phyloP scores from a whole-genome alignment of 1,140 invertebrate species.

The Archivesica marissinica region DNA sequence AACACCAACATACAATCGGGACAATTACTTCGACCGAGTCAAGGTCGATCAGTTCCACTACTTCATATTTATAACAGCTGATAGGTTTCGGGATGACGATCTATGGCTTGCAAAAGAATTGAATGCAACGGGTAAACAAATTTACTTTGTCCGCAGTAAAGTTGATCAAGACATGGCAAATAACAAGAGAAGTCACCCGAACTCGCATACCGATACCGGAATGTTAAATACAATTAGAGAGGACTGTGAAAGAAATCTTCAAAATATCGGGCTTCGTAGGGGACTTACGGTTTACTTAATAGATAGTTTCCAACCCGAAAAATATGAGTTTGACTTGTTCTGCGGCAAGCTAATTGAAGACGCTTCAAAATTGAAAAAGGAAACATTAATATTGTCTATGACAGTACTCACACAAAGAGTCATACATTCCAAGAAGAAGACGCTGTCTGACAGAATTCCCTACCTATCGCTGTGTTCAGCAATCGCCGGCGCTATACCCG shows the following conservation, averaged over 20 bases:
- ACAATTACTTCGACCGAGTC: not conserved
- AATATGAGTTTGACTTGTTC: slow-evolving; percentile 20
- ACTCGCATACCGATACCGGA: not conserved
- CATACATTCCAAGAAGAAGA: not conserved
- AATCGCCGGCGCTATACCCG: not conserved
- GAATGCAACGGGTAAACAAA: not conserved
- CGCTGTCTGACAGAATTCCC: not conserved
- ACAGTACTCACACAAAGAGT: not conserved
- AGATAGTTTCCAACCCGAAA: not conserved
- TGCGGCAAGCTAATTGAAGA: not conserved
- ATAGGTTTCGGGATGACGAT: slow-evolving; percentile 12
- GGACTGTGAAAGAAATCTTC: not conserved
- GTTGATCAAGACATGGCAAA: not conserved
- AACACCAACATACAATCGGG: not conserved
- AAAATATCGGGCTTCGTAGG: not conserved
- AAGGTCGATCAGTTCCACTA: not conserved
- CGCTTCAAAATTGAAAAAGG: not conserved
- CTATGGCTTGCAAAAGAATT: not conserved
- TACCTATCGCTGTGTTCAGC: not conserved
- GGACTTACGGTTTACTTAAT: not conserved
- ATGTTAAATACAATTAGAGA: not conserved
- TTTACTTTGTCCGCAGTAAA: slow-evolving; percentile 8
- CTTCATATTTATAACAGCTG: not conserved
- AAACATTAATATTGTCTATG: not conserved
- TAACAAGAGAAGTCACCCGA: not conserved